These are phyloP conservation scores for Lepidurus packardi DNA, from an alignment of 1,140 invertebrate species.

Conservation along the genomic window DNA sequence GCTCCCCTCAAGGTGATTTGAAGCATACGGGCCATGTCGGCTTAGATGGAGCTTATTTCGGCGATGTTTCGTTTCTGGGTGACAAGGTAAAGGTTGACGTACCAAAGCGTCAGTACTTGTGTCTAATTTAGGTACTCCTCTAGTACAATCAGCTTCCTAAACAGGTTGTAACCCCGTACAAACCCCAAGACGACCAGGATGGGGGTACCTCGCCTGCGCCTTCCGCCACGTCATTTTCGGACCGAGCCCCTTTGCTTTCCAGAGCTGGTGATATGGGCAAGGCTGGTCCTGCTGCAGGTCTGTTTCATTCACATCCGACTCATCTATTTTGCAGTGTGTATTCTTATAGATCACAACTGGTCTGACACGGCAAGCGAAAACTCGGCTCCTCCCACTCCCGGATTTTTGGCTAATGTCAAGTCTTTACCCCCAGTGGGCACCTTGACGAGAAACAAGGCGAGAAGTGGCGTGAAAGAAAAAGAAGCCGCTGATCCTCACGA, in stretches of 20 bases:
- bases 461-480: neutral
- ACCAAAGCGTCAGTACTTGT: neutral
- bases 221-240: constrained; percentile 42
- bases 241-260: constrained; percentile 44
- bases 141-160: constrained; percentile 70
- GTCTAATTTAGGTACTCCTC: constrained; percentile 23
- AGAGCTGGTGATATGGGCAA: constrained; percentile 38
- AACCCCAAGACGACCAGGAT: constrained; percentile 49
- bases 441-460: neutral
- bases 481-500: constrained; percentile 54
- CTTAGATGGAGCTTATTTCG: constrained; percentile 92
- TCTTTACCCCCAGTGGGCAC: neutral
- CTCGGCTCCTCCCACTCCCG: constrained; percentile 33
- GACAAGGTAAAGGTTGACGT: constrained; percentile 47
- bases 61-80: constrained; percentile 81
- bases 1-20: constrained; percentile 89
- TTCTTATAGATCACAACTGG: constrained; percentile 38
- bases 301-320: neutral
- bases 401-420: constrained; percentile 41
- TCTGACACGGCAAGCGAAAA: constrained; percentile 39
- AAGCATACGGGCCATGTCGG: constrained; percentile 97
- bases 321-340: constrained; percentile 20
- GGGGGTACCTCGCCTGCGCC: constrained; percentile 37
- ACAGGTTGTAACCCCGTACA: constrained; percentile 80
- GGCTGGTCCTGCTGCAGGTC: constrained; percentile 40